Evolutionary conservation across 2,797 vertebrate species (phyloP).

Genomic region (Sternotherus odoratus): DNA sequence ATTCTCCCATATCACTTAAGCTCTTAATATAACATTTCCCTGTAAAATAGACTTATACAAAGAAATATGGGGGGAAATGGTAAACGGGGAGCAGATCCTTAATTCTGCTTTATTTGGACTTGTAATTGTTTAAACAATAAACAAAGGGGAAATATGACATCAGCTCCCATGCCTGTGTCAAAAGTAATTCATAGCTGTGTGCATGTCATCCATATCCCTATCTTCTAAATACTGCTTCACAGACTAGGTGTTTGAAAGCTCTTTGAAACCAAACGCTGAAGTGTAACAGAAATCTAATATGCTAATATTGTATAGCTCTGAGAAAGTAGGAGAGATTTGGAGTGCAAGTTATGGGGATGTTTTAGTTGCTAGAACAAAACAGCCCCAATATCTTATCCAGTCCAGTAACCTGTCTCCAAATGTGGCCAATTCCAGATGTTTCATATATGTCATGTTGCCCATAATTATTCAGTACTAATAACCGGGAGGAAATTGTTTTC

Average conservation of each 20-base stretch:
- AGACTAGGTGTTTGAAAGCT: neutral
- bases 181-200: neutral
- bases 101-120: neutral
- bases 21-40: neutral
- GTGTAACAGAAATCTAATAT: neutral
- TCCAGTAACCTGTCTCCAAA: neutral
- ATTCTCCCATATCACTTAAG: neutral
- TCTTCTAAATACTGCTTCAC: neutral
- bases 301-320: neutral
- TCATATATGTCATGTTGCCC: neutral
- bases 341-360: neutral
- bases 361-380: neutral
- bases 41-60: neutral
- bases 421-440: neutral
- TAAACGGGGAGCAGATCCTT: neutral
- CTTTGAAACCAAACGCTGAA: neutral
- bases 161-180: neutral
- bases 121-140: neutral
- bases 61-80: neutral
- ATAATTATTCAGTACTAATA: neutral
- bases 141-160: neutral
- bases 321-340: neutral
- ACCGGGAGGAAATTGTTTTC: neutral
- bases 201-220: neutral
- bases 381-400: neutral